Conservation (phyloP, 1,140 invertebrate species). For the Drusus annulatus region DNA sequence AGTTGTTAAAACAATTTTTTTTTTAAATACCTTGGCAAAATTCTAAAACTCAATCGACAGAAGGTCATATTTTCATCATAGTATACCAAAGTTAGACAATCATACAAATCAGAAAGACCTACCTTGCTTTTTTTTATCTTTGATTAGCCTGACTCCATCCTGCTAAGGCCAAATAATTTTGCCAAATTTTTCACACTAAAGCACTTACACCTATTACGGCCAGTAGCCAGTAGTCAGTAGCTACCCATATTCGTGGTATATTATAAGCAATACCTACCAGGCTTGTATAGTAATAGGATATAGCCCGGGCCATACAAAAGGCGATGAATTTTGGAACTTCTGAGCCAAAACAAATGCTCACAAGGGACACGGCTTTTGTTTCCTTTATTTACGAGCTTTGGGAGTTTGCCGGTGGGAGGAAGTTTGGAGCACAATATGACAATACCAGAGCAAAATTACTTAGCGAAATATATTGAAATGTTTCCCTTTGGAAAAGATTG, state of each 20-base stretch:
- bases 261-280: no score
- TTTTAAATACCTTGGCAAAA: no score
- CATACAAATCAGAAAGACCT: no score
- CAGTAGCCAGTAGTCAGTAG: no score
- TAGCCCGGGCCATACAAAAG: slow-evolving; percentile 6
- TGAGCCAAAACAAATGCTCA: slow-evolving; percentile 44
- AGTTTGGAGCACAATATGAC: slow-evolving; percentile 20
- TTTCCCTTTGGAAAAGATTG: not conserved
- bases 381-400: slow-evolving; percentile 41
- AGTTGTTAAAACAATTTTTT: no score
- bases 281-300: not conserved
- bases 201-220: not conserved
- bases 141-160: not conserved
- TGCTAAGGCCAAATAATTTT: not conserved
- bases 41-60: no score
- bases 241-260: no score
- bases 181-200: slow-evolving; percentile 7
- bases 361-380: slow-evolving; percentile 43
- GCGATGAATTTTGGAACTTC: slow-evolving; percentile 21
- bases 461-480: not conserved
- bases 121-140: no score
- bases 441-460: slow-evolving; percentile 16
- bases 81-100: no score
- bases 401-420: slow-evolving; percentile 29
- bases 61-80: no score